Evolutionary conservation across 2,888 invertebrate species (phyloP), one percentile per base, ranked within the genome.

Genomic region (Microplitis deprimator): DNA sequence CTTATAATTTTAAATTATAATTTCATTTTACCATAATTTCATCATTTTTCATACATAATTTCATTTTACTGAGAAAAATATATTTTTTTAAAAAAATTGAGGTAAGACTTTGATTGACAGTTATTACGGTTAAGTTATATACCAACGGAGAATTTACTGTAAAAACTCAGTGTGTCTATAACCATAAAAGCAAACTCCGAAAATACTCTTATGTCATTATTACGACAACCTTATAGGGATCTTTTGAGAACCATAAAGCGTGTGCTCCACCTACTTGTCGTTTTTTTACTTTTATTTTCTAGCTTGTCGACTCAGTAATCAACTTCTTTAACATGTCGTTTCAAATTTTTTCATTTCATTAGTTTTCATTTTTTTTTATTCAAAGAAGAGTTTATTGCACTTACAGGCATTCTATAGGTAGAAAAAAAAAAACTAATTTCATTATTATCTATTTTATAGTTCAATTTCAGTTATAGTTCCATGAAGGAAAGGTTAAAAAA

Each of bases 131-230:
- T 50, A 50, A 50, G 10, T 50, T 50, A 50, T 13, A 50, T 50
- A 65, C 8, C 50, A 50, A 75, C 68, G 16, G 16, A 62, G 60
- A 29, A 8, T 50, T 50, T 8, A 50, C 10, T 50, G 13, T 50
- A 50, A 50, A 8, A 13, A 8, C 13, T 50, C 50, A 50, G 50
- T 8, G 3, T 50, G 50, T 5, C 13, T 50, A 50, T 50, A 50
- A 50, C 50, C 13, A 50, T 50, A 50, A 50, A 50, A 50, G 50
- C 1, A 50, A 50, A 13, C 50, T 50, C 1, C 50, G 13, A 50
- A 50, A 50, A 50, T 50, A 17, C 76, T 70, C 64, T 29, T 71
- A 71, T 76, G 72, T 76, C 76, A 72, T 76, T 76, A 76, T 76
- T 76, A 61, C 72, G 71, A 16, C 72, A 76, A 72, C 68, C 68